Evolutionary conservation across 2,113 vertebrate species (phyloP).

Genomic region (Chaetops frenatus): DNA sequence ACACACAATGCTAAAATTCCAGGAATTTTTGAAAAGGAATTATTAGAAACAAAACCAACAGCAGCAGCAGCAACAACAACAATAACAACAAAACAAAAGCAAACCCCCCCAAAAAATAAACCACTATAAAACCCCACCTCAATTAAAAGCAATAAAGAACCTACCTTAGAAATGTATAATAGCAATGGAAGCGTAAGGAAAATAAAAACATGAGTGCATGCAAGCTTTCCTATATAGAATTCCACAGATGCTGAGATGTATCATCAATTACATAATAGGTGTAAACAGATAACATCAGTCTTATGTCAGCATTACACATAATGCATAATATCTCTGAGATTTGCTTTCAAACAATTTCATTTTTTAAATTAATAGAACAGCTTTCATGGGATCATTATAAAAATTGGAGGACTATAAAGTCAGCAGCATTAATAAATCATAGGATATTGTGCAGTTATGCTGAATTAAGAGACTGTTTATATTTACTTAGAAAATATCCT

Average conservation of each 20-base stretch:
- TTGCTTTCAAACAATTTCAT: neutral
- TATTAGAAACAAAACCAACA: neutral
- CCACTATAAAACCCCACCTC: fast-evolving
- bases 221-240: neutral
- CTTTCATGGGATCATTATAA: neutral
- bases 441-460: neutral
- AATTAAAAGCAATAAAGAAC: neutral
- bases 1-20: neutral
- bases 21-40: neutral
- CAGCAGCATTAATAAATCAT: neutral
- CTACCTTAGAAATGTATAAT: neutral
- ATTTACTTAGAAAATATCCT: neutral
- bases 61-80: neutral
- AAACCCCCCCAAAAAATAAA: fast-evolving
- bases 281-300: neutral
- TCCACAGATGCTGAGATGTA: neutral
- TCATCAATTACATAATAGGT: neutral
- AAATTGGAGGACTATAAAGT: neutral
- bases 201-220: neutral
- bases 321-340: neutral
- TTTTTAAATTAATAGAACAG: neutral
- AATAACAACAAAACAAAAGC: fast-evolving
- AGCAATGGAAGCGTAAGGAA: neutral
- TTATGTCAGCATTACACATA: neutral
- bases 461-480: neutral